Evolutionary conservation across 2,888 invertebrate species (phyloP), one percentile per base, ranked within the genome.

Genomic region (Sturmia bella): DNA sequence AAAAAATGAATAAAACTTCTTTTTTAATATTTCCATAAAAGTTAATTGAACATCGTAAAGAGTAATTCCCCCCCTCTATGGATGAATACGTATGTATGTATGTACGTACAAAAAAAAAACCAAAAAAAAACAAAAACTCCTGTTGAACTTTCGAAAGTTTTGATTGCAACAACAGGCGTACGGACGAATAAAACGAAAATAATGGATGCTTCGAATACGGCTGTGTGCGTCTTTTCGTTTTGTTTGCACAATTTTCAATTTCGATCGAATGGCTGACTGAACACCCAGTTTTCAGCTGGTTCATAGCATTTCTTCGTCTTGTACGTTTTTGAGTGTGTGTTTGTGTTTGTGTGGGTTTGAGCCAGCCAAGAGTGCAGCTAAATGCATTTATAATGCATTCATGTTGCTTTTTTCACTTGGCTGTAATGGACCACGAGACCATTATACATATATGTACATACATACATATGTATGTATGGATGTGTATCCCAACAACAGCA

Each of bases 81-180:
- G 19, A 69, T 19, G 19, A 27, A 45, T n/a, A 69, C 50, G 63
- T 66, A 32, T 32, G 6, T 32, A 32, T 9, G 59, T 64, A 45
- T 52, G 56, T 64, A 27, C 69, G 21, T 48, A 56, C 19, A 19
- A 52, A 73, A 63, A 68, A 72, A 59, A 32, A 32, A 32, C 1
- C 32, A 32, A 32, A 32, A 32, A 73, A 17, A 56, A 50, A 56
- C 56, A 41, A 70, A 77, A 78, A 70, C 78, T 78, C 78, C 82
- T 82, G 64, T 74, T 82, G 82, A 82, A 82, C 82, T 82, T 82
- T 82, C 82, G 74, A 82, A 82, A 82, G 82, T 78, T 82, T 66
- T 66, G 69, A 66, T 45, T 78, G 37, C 52, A 57, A 37, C 45
- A 57, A 64, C 43, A 61, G 37, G 39, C 48, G 37, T 66, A 70